These are phyloP conservation scores for Pachycephala philippinensis DNA, from an alignment of 2,113 vertebrate genomes.

Conservation along the genomic window DNA sequence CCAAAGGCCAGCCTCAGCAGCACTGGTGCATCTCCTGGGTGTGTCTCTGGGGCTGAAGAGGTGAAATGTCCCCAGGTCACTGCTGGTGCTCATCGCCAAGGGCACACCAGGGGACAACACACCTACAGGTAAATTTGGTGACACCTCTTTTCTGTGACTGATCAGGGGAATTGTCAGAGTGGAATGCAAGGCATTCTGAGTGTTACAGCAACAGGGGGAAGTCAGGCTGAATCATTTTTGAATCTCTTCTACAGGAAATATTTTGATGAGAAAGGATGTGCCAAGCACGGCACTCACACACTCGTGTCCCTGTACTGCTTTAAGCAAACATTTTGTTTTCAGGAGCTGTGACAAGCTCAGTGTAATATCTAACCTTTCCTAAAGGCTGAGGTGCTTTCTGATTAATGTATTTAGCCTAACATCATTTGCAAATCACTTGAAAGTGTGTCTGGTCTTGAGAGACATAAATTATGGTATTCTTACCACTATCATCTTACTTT, in stretches of 20 bases:
- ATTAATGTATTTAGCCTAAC: not conserved
- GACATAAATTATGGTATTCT: not conserved
- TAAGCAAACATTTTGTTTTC: not conserved
- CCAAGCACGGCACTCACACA: not conserved
- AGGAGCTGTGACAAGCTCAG: not conserved
- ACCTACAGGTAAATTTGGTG: not conserved
- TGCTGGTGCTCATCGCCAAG: not conserved
- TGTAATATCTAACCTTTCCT: not conserved
- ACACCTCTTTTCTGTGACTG: not conserved
- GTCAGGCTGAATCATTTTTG: not conserved
- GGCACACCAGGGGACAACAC: not conserved
- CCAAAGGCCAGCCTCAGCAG: not conserved
- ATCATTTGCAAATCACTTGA: not conserved
- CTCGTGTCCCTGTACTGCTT: not conserved
- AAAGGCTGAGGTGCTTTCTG: not conserved
- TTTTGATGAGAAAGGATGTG: not conserved
- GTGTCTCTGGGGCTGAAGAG: not conserved
- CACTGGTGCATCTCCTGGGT: rapidly evolving
- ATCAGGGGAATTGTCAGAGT: not conserved
- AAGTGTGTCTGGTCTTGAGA: not conserved
- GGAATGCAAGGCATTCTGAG: not conserved
- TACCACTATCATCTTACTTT: not conserved
- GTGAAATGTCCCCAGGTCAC: not conserved
- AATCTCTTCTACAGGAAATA: not conserved
- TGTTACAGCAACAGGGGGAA: not conserved